Conservation (phyloP, 2,888 invertebrate species). For the Amblyteles armatorius region DNA sequence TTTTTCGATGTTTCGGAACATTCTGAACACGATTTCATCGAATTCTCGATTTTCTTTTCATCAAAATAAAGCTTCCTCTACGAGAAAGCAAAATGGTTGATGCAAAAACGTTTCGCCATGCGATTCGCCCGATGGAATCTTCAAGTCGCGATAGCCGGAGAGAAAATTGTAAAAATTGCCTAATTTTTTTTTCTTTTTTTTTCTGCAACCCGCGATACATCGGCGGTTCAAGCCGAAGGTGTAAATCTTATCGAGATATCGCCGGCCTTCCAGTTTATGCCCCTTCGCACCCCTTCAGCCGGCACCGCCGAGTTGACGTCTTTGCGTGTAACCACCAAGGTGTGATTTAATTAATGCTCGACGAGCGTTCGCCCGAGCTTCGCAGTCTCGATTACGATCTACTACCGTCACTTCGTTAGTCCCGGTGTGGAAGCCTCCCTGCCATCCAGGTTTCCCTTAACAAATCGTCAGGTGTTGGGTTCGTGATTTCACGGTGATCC, state of each 20-base stretch:
- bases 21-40: too few species aligned
- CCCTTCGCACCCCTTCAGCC: neutral
- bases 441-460: slow-evolving; percentile 30
- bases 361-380: slow-evolving; percentile 68
- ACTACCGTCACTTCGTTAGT: slow-evolving; percentile 73
- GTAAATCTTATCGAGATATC: slow-evolving; percentile 68
- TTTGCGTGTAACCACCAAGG: slow-evolving; percentile 66
- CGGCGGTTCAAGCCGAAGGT: slow-evolving; percentile 52
- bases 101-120: neutral
- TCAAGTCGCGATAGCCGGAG: neutral
- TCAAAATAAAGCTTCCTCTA: neutral
- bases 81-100: neutral
- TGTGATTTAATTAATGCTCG: slow-evolving; percentile 74
- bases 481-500: slow-evolving; percentile 15
- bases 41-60: neutral
- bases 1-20: too few species aligned
- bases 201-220: slow-evolving; percentile 34
- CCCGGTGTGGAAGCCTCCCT: slow-evolving; percentile 58
- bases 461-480: slow-evolving; percentile 35
- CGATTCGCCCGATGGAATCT: slow-evolving; percentile 8
- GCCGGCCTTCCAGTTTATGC: slow-evolving; percentile 26
- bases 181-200: slow-evolving; percentile 19
- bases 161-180: neutral
- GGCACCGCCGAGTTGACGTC: slow-evolving; percentile 52
- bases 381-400: slow-evolving; percentile 72